Evolutionary conservation across 2,888 invertebrate species (phyloP).

Genomic region (Drosophila aldrichi): DNA sequence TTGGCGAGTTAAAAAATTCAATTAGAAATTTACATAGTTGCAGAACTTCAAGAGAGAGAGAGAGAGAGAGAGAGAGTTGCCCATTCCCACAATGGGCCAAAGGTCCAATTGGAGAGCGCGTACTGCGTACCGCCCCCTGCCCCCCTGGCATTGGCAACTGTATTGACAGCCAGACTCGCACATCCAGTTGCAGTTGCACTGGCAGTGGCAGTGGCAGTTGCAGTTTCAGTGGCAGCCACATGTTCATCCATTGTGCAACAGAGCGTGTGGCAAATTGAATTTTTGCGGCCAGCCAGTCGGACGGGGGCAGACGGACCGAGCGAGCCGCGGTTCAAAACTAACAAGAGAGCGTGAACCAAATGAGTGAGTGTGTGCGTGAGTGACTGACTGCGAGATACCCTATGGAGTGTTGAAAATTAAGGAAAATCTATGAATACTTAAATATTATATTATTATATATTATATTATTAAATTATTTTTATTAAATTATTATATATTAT

Average conservation of each 20-base stretch:
- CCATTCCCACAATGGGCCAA: not conserved
- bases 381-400: constrained; percentile 4
- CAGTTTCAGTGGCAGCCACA: constrained; percentile 14
- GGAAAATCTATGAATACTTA: no score
- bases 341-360: not conserved
- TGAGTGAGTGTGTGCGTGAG: not conserved
- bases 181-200: constrained; percentile 3
- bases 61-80: no score
- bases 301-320: not conserved
- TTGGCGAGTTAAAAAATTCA: constrained; percentile 29
- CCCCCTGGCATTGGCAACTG: constrained; percentile 22
- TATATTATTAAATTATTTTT: no score
- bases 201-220: not conserved
- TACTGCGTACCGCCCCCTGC: constrained; percentile 22
- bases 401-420: not conserved
- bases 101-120: constrained; percentile 12
- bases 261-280: constrained; percentile 58
- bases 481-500: no score
- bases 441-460: no score
- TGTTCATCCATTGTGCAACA: constrained; percentile 37
- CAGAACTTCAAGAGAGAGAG: not conserved
- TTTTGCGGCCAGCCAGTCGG: constrained; percentile 43
- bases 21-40: constrained; percentile 56
- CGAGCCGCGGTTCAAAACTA: constrained; percentile 10
- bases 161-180: constrained; percentile 19